Evolutionary conservation across 1,140 invertebrate genomes (phyloP), one percentile per base, ranked within the genome.

Genomic region (Drosophila bipectinata): DNA sequence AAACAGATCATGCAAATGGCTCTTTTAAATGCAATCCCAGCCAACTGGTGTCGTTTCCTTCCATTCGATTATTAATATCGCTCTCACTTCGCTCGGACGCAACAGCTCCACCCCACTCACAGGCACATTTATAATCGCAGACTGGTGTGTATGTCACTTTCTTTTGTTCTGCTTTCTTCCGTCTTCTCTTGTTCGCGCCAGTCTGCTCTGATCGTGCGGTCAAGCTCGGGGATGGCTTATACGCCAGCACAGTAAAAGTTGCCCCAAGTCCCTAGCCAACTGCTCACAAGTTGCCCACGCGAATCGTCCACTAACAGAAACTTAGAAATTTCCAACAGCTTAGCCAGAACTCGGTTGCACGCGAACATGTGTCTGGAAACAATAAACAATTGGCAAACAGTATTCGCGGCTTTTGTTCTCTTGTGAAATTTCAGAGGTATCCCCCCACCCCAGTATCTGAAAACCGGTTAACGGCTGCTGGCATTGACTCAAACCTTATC

Each of bases 101-200:
- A 32, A 15, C 47, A 51, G 34, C 37, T 72, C 15, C 28, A 9
- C 32, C 41, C 62, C 54, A 62, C 75, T 39, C 63, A 51, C 21
- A 39, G 21, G 24, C 15, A 34, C 12, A 37, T 18, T 21, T n/a
- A 15, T 12, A 44, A 15, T 44, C 15, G 41, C 41, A 12, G 15
- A 44, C 53, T 26, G 39, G 47, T 51, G 30, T 59, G 24, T 59
- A 45, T 76, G 72, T 76, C 64, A 85, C 82, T 87, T 87, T 85
- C 82, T 85, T 82, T 78, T 87, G 82, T 87, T 85, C 77, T 87
- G 61, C 48, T 57, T 77, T 64, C 45, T 9, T 64, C 48, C 28
- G 18, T 30, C 30, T 47, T 28, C 44, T 34, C 75, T 78, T 69
- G 60, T 75, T 71, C 60, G 72, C 52, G 44, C 66, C 59, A 66